A percentile compares a stretch with the other conserved stretches of the same genome.
Evolutionary conservation across 2,113 vertebrate genomes (phyloP).

Genomic region (Ptilonorhynchus violaceus): DNA sequence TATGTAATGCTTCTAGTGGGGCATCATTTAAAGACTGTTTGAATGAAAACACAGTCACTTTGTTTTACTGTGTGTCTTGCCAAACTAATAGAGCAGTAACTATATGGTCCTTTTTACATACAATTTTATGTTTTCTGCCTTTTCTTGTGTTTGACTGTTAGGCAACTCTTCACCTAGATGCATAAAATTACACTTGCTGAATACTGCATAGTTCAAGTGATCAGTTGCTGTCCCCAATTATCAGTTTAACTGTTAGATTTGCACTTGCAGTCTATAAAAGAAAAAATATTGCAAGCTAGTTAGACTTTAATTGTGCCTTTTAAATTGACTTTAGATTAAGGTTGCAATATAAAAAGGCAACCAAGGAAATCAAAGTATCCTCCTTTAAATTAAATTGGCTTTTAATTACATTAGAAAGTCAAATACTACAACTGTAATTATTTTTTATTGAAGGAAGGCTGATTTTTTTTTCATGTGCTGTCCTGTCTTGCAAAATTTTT

Average conservation of each 20-base stretch:
- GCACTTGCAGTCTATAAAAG: not conserved
- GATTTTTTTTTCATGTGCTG: not conserved
- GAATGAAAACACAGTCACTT: constrained; percentile 1
- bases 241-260: not conserved
- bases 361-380: not conserved
- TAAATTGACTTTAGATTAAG: not conserved
- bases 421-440: not conserved
- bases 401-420: not conserved
- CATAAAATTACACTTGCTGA: not conserved
- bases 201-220: not conserved
- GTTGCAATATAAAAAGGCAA: not conserved
- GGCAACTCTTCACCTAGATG: not conserved
- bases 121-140: not conserved
- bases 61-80: not conserved
- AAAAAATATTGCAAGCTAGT: not conserved
- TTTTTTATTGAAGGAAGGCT: not conserved
- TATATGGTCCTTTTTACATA: not conserved
- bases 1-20: constrained; percentile 61
- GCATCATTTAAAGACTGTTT: constrained; percentile 19
- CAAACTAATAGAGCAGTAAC: not conserved
- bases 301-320: not conserved
- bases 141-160: not conserved
- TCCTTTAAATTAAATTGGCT: not conserved
- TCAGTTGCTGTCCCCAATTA: not conserved
- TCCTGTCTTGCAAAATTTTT: not conserved